phyloP scores from a whole-genome alignment of 1,140 invertebrate species.

The Drosophila auraria region DNA sequence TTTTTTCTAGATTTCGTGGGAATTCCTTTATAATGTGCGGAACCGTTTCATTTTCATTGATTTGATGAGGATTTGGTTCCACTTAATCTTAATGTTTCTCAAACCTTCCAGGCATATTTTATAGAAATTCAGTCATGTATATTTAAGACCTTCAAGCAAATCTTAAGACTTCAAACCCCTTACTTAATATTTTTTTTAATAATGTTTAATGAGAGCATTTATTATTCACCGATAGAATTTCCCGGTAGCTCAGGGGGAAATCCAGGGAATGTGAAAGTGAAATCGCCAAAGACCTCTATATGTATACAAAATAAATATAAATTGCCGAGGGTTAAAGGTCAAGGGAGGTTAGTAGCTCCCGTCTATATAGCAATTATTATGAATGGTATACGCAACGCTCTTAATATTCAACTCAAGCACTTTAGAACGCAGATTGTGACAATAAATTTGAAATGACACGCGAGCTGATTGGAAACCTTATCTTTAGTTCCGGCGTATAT shows the following conservation, averaged over 20 bases:
- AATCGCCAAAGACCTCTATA: slow-evolving; percentile 3
- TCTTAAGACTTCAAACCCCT: background rate
- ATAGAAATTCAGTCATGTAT: background rate
- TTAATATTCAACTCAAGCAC: slow-evolving; percentile 18
- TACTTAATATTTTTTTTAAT: background rate
- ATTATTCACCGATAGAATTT: background rate
- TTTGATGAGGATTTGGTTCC: background rate
- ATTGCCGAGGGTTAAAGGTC: slow-evolving; percentile 19
- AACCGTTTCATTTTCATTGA: background rate
- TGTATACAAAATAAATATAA: slow-evolving; percentile 3
- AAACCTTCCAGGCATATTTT: too few relatives aligned
- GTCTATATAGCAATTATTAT: slow-evolving; percentile 11
- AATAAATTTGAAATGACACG: slow-evolving; percentile 34
- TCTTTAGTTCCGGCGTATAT: slow-evolving; percentile 27
- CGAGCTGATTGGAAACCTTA: slow-evolving; percentile 28
- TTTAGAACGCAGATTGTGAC: slow-evolving; percentile 18
- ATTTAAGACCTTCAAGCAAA: background rate
- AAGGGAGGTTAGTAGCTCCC: slow-evolving; percentile 30
- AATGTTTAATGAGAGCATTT: background rate
- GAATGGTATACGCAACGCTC: slow-evolving; percentile 16
- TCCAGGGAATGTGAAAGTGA: slow-evolving; percentile 1
- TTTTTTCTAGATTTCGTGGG: background rate
- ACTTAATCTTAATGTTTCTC: background rate
- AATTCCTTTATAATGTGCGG: background rate
- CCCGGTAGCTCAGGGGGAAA: background rate